phyloP scores from a whole-genome alignment of 1,140 invertebrate genomes.

The Bombus vancouverensis region DNA sequence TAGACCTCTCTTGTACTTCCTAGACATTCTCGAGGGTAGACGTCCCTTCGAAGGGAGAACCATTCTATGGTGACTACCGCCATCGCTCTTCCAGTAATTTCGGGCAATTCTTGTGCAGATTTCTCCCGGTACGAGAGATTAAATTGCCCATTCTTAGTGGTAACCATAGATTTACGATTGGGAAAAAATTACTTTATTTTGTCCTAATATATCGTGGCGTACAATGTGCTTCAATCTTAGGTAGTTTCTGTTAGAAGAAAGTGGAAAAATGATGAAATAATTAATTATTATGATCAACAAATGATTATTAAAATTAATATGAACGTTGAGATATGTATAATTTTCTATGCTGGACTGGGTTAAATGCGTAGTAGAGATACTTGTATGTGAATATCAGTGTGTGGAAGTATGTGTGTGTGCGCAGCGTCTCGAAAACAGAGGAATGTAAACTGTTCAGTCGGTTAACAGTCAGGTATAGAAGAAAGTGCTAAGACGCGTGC shows the following conservation, averaged over 20 bases:
- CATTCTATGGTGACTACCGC: constrained; percentile 39
- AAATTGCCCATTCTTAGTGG: neutral
- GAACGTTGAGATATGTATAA: no score
- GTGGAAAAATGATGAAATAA: neutral
- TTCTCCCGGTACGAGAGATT: neutral
- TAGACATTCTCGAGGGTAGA: constrained; percentile 26
- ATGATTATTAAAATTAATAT: no score
- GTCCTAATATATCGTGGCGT: neutral
- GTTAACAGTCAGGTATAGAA: no score
- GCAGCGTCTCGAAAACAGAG: no score
- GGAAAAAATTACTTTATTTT: neutral
- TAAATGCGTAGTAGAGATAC: no score
- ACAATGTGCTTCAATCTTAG: neutral
- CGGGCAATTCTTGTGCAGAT: constrained; percentile 18
- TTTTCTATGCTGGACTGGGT: no score
- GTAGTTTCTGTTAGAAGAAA: neutral
- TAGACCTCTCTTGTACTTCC: constrained; percentile 50
- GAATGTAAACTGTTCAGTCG: no score
- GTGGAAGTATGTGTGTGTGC: no score
- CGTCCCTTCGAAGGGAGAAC: constrained; percentile 64
- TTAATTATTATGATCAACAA: no score
- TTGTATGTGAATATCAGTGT: no score
- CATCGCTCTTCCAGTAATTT: constrained; percentile 15
- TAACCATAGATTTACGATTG: neutral
- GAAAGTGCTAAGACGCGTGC: no score